Percentiles rank a stretch among this genome's conserved stretches.
Conservation (phyloP, 53 echinoderm and acorn worm species). For the Patiria pectinifera region DNA sequence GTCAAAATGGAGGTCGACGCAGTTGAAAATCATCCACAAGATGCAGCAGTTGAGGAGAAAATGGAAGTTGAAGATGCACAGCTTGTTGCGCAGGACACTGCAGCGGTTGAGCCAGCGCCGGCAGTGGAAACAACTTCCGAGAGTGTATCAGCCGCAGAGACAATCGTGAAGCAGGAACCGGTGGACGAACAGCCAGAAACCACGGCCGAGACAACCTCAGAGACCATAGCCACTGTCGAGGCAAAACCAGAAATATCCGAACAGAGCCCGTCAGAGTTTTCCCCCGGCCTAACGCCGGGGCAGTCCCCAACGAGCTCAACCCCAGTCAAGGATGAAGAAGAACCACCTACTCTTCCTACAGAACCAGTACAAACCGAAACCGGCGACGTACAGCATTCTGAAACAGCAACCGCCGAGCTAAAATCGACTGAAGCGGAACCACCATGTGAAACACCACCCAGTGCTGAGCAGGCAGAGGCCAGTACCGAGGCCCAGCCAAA, state of each 20-base stretch:
- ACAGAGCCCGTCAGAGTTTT: background rate
- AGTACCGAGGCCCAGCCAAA: background rate
- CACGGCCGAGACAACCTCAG: background rate
- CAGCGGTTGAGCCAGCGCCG: background rate
- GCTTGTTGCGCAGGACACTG: background rate
- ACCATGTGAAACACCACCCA: background rate
- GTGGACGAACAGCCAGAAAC: background rate
- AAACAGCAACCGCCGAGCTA: background rate
- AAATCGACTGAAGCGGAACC: constrained; percentile 4
- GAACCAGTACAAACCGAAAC: background rate
- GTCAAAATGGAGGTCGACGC: constrained; percentile 64
- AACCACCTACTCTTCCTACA: background rate
- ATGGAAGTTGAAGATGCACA: constrained; percentile 32
- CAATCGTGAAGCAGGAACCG: constrained; percentile 25
- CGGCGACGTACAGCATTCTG: too few relatives aligned
- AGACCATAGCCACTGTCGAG: background rate
- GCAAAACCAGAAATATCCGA: background rate
- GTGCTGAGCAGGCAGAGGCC: background rate
- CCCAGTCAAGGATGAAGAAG: background rate
- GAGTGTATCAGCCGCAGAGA: constrained; percentile 18
- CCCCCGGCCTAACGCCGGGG: background rate
- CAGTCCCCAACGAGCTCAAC: background rate
- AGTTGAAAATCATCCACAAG: background rate
- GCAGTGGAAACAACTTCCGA: background rate
- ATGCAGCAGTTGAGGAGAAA: background rate